phyloP scores from a whole-genome alignment of 2,113 vertebrate species.

The Merops nubicus region DNA sequence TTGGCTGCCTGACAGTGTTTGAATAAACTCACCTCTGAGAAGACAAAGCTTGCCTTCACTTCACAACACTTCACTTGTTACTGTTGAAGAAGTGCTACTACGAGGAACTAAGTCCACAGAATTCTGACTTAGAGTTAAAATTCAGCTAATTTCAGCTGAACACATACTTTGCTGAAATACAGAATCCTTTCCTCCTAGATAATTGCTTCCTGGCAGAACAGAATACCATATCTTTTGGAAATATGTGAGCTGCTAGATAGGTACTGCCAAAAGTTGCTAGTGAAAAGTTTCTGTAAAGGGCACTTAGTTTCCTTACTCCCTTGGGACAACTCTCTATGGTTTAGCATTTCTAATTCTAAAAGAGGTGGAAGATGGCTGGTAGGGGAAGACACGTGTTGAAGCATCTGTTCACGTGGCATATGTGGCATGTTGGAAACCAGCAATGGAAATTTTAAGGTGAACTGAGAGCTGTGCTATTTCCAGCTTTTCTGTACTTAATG shows the following conservation, averaged over 20 bases:
- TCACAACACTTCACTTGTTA: background rate
- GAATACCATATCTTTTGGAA: background rate
- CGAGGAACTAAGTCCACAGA: background rate
- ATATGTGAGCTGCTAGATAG: background rate
- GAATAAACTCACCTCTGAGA: background rate
- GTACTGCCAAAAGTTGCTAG: background rate
- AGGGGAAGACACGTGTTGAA: background rate
- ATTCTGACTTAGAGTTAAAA: background rate
- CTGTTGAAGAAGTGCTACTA: background rate
- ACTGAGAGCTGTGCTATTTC: background rate
- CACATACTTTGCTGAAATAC: background rate
- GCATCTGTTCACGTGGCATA: background rate
- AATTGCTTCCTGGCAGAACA: background rate
- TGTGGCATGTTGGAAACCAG: background rate
- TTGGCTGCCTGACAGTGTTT: background rate
- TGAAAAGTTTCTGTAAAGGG: background rate
- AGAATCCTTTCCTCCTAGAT: background rate
- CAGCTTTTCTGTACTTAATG: background rate
- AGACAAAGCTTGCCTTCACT: background rate
- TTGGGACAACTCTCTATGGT: background rate
- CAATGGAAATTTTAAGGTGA: background rate
- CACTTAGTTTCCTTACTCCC: background rate
- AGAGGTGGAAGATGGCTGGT: background rate
- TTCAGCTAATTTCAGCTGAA: background rate
- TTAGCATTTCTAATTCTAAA: background rate